Conservation (phyloP, 1,140 invertebrate genomes). For the Hypothenemus hampei region DNA sequence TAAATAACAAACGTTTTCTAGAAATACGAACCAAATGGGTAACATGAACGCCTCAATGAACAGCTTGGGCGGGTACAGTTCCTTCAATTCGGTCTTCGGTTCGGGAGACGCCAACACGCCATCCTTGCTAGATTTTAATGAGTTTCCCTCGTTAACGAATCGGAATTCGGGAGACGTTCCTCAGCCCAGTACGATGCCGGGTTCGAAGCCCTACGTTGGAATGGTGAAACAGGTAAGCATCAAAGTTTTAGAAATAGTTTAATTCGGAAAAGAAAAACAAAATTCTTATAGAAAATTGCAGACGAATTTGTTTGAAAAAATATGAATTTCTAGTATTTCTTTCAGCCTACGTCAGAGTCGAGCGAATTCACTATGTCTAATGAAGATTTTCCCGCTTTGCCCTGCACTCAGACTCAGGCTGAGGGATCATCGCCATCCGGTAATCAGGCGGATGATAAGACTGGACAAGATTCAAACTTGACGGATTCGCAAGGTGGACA, state of each 20-base stretch:
- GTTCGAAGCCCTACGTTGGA: slow-evolving; percentile 87
- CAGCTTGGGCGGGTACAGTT: slow-evolving; percentile 61
- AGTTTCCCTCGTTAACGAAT: slow-evolving; percentile 85
- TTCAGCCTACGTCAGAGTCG: slow-evolving; percentile 75
- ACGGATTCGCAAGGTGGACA: slow-evolving; percentile 22
- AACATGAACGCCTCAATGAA: slow-evolving; percentile 60
- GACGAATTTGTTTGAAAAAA: too few species aligned
- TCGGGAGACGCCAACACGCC: slow-evolving; percentile 70
- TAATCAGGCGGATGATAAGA: slow-evolving; percentile 50
- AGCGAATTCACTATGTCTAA: slow-evolving; percentile 96
- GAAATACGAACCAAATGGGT: slow-evolving; percentile 58
- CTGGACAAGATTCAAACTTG: slow-evolving; percentile 47
- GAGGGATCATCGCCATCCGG: slow-evolving; percentile 51
- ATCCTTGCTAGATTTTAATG: slow-evolving; percentile 78
- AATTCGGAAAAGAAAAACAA: background rate
- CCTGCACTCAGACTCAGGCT: slow-evolving; percentile 55
- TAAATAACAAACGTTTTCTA: slow-evolving; percentile 41
- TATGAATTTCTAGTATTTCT: slow-evolving; percentile 5
- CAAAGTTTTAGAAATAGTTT: background rate
- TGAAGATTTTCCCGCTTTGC: slow-evolving; percentile 98
- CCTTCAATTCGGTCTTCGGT: slow-evolving; percentile 75
- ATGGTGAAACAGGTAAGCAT: slow-evolving; percentile 74
- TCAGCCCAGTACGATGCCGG: slow-evolving; percentile 72
- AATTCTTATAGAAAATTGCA: too few species aligned
- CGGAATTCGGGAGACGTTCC: slow-evolving; percentile 66